Conservation (phyloP, 2,113 vertebrate genomes). For the Leucoraja erinaceus region DNA sequence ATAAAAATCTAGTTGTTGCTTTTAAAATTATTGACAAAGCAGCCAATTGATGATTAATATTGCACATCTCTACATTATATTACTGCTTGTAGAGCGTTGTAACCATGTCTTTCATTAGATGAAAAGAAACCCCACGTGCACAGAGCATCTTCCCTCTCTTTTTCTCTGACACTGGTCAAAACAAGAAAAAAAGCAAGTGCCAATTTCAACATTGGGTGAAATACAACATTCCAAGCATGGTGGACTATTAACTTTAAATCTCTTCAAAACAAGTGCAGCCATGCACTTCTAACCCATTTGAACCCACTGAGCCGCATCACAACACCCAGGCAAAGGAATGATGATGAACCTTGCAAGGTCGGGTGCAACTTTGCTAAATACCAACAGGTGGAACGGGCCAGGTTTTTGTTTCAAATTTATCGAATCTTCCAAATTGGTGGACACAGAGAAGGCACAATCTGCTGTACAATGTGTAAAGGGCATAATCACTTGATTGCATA, state of each 20-base stretch:
- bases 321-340: background rate
- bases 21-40: constrained; percentile 9
- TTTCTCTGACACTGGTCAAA: background rate
- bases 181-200: background rate
- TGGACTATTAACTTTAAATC: background rate
- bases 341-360: background rate
- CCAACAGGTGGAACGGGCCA: background rate
- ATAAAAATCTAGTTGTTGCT: background rate
- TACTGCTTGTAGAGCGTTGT: background rate
- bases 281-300: background rate
- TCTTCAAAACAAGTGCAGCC: background rate
- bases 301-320: background rate
- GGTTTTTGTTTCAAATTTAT: background rate
- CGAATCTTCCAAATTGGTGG: background rate
- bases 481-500: background rate
- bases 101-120: background rate
- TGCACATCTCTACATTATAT: background rate
- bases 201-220: constrained; percentile 6
- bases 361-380: background rate
- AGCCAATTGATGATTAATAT: background rate
- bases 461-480: background rate
- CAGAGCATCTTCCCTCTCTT: background rate
- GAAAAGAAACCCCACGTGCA: background rate
- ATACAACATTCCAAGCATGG: background rate
- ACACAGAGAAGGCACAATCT: background rate